Evolutionary conservation across 2,888 invertebrate species (phyloP).

Genomic region (Stenoptilia bipunctidactyla): DNA sequence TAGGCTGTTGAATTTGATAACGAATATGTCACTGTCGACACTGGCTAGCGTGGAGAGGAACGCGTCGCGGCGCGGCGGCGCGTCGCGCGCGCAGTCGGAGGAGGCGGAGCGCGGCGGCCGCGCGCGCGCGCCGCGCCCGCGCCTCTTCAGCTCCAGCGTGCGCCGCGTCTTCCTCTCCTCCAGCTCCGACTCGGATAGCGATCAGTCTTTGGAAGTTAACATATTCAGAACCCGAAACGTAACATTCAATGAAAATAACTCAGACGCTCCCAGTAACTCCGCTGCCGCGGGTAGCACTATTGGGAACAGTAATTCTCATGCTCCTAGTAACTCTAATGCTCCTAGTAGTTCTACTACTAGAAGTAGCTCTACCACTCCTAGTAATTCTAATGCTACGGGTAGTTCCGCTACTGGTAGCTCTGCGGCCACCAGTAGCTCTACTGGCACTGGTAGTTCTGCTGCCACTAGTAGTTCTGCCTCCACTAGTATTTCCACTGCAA

Average conservation of each 20-base stretch:
- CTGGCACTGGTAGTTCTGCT: constrained; percentile 13
- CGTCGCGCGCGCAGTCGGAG: constrained; percentile 31
- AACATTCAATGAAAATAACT: constrained; percentile 35
- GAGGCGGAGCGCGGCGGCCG: constrained; percentile 28
- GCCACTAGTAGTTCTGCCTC: constrained; percentile 10
- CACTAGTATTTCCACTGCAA: no score
- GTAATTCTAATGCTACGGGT: no score
- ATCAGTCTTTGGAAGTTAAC: constrained; percentile 49
- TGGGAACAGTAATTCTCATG: not conserved
- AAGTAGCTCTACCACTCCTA: no score
- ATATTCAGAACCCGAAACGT: constrained; percentile 51
- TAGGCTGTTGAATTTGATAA: constrained; percentile 53
- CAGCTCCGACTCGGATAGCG: constrained; percentile 55
- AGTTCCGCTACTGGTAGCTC: no score
- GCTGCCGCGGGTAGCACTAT: no score
- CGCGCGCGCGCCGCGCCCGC: constrained; percentile 22
- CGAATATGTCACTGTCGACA: constrained; percentile 55
- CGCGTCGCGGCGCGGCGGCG: constrained; percentile 24
- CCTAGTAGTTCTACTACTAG: no score
- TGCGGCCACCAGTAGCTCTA: constrained; percentile 16
- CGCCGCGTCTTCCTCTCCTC: constrained; percentile 38
- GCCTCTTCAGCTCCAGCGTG: constrained; percentile 30
- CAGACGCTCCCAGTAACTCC: not conserved
- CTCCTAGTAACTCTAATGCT: no score
- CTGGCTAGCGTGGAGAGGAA: constrained; percentile 39